A percentile compares a stretch with the other conserved stretches of the same genome.
These are phyloP conservation scores for Meriones unguiculatus DNA, from an alignment of 2,113 vertebrate species.

Conservation along the genomic window DNA sequence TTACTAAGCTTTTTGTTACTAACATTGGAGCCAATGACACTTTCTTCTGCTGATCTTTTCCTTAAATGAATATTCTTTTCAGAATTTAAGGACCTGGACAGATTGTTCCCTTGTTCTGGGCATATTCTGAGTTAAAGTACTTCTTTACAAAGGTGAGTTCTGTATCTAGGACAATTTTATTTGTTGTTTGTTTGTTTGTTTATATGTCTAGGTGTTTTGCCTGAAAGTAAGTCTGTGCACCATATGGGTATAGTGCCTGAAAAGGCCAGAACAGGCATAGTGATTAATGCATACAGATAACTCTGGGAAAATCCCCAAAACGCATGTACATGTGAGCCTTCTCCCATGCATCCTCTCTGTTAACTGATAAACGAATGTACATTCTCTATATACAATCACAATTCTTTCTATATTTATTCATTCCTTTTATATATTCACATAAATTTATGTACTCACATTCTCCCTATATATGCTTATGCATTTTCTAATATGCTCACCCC, in stretches of 20 bases:
- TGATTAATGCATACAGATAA: neutral
- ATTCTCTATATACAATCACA: neutral
- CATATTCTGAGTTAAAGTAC: slow-evolving; percentile 13
- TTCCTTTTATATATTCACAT: neutral
- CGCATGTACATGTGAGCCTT: fast-evolving
- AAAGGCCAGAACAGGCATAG: neutral
- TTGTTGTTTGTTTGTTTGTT: neutral
- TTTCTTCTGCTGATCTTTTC: slow-evolving; percentile 12
- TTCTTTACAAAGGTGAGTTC: neutral
- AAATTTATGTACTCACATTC: neutral
- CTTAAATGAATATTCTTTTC: neutral
- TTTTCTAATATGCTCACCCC: too few species aligned
- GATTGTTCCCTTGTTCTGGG: neutral
- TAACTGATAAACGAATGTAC: too few species aligned
- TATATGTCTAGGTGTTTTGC: neutral
- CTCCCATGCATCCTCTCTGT: neutral
- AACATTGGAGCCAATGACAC: neutral
- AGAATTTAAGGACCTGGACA: slow-evolving; percentile 8
- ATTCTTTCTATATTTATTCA: neutral
- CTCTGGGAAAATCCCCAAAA: too few species aligned
- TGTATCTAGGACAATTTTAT: neutral
- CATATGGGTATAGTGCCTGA: neutral
- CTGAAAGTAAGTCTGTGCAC: neutral
- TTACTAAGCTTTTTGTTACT: neutral
- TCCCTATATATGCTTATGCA: neutral